Evolutionary conservation across 2,888 invertebrate species (phyloP).

Genomic region (Chalcosyrphus nemorum): DNA sequence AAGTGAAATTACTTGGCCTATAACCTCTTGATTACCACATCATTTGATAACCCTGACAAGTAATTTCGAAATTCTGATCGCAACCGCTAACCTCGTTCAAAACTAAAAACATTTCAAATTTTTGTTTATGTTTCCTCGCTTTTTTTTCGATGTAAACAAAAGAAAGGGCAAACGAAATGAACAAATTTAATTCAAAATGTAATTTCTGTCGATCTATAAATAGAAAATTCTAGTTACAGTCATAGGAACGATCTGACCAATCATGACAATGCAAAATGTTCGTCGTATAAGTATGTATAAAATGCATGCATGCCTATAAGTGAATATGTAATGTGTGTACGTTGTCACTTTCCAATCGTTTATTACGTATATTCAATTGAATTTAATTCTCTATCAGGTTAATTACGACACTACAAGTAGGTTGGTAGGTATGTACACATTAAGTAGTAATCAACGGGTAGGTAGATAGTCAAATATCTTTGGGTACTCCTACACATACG

Average conservation of each 20-base stretch:
- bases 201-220: not conserved
- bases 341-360: not conserved
- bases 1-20: too few relatives aligned
- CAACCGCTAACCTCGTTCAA: too few relatives aligned
- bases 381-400: conserved; percentile 9
- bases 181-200: not conserved
- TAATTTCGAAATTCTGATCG: too few relatives aligned
- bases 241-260: not conserved
- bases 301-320: too few relatives aligned
- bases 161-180: not conserved
- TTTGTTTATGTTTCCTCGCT: too few relatives aligned
- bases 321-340: too few relatives aligned
- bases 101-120: too few relatives aligned
- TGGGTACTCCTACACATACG: conserved; percentile 9
- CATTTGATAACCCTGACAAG: too few relatives aligned
- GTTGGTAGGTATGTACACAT: too few relatives aligned
- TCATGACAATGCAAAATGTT: not conserved
- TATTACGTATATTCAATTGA: not conserved
- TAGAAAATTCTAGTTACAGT: not conserved
- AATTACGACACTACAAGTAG: conserved; percentile 27
- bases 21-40: too few relatives aligned
- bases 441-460: conserved; percentile 4
- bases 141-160: not conserved
- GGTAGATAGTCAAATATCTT: not conserved
- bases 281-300: too few relatives aligned